A percentile compares a stretch with the other conserved stretches of the same genome.
phyloP scores from a whole-genome alignment of 2,113 vertebrate genomes.

The Crotalus tigris region DNA sequence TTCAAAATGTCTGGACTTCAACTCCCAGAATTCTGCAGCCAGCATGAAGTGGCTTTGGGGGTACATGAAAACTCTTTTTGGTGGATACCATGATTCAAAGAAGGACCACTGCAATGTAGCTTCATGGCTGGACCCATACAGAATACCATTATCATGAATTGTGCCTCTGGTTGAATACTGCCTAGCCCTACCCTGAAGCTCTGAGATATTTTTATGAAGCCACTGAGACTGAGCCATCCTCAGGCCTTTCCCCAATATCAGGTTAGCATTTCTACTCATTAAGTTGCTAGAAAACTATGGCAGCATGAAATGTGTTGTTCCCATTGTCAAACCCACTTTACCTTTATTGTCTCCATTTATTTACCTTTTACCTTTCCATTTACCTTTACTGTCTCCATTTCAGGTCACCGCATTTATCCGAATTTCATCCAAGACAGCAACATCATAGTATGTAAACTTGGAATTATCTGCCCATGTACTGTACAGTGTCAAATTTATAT shows the following conservation, averaged over 20 bases:
- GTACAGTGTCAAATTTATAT: not conserved
- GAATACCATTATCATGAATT: not conserved
- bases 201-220: not conserved
- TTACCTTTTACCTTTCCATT: too few species aligned
- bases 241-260: not conserved
- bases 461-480: not conserved
- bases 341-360: not conserved
- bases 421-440: not conserved
- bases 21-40: not conserved
- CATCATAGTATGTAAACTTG: not conserved
- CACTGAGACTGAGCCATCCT: not conserved
- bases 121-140: not conserved
- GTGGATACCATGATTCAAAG: not conserved
- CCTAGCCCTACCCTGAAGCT: not conserved
- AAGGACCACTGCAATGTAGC: not conserved
- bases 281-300: not conserved
- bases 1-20: not conserved
- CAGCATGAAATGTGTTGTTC: not conserved
- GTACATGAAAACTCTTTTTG: not conserved
- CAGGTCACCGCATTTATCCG: not conserved
- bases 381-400: not conserved
- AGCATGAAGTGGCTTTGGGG: not conserved
- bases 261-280: not conserved
- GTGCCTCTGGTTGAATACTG: not conserved
- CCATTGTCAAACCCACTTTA: not conserved